Percentiles rank a stretch among this genome's conserved stretches.
These are phyloP conservation scores for Parthenolecanium corni DNA, from an alignment of 2,888 invertebrate species.

Conservation along the genomic window DNA sequence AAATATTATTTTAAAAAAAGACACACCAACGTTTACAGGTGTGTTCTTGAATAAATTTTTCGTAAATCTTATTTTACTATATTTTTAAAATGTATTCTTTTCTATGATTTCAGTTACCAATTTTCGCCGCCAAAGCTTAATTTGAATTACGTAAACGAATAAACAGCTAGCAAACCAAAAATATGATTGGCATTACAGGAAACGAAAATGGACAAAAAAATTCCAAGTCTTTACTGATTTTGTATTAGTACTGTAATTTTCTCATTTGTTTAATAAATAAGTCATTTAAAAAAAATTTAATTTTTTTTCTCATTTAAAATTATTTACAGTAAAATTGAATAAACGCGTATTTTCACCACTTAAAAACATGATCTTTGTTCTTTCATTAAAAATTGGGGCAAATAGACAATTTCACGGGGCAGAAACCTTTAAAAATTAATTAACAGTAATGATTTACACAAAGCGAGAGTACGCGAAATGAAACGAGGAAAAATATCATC, in stretches of 20 bases:
- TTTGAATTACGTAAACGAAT: neutral
- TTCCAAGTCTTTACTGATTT: neutral
- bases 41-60: neutral
- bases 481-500: neutral
- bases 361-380: no score
- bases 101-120: slow-evolving; percentile 7
- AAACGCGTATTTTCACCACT: no score
- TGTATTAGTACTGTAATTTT: neutral
- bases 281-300: no score
- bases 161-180: slow-evolving; percentile 10
- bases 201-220: neutral
- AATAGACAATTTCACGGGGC: no score
- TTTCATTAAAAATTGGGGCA: no score
- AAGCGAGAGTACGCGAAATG: neutral
- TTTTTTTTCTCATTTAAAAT: no score
- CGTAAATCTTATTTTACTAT: neutral
- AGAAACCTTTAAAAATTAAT: no score
- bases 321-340: no score
- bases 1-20: neutral
- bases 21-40: neutral
- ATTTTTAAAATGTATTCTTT: neutral
- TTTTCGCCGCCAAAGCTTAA: slow-evolving; percentile 5
- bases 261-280: no score
- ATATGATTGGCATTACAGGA: neutral
- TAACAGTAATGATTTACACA: neutral